These are phyloP conservation scores for Drosophila melanica DNA, from an alignment of 1,140 invertebrate species.

Conservation along the genomic window DNA sequence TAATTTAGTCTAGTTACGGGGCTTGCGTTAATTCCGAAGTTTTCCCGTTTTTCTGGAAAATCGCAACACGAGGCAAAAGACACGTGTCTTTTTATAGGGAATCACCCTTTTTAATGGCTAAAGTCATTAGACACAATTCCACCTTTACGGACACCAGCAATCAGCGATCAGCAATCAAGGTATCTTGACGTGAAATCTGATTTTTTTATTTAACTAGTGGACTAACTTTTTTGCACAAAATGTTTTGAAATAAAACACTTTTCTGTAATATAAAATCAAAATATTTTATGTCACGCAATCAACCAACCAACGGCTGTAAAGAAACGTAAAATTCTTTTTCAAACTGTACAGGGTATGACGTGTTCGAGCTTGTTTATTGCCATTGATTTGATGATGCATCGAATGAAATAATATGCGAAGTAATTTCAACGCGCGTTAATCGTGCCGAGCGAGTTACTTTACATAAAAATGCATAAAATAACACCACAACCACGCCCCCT, in stretches of 20 bases:
- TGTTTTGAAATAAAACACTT: no score
- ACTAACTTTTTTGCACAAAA: no score
- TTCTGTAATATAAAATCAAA: no score
- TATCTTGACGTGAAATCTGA: no score
- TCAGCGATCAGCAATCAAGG: no score
- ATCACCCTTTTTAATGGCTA: constrained; percentile 21
- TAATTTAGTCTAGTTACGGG: neutral
- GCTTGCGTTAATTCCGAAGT: neutral
- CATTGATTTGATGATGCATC: constrained; percentile 17
- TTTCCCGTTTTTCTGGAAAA: constrained; percentile 10
- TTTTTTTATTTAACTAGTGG: no score
- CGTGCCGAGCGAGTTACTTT: constrained; percentile 32
- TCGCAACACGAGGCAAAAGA: neutral
- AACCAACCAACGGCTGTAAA: no score
- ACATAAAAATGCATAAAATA: constrained; percentile 48
- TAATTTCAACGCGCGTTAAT: constrained; percentile 32
- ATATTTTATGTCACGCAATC: no score
- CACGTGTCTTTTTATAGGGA: constrained; percentile 38
- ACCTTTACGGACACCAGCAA: neutral
- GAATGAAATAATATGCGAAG: constrained; percentile 33
- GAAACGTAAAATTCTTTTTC: neutral
- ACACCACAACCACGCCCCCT: constrained; percentile 17
- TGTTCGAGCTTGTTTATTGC: neutral
- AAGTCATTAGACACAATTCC: constrained; percentile 9
- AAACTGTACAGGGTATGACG: constrained; percentile 12